Base-by-base conservation (phyloP, 2,888 invertebrate genomes). In the Lapara coniferarum region DNA sequence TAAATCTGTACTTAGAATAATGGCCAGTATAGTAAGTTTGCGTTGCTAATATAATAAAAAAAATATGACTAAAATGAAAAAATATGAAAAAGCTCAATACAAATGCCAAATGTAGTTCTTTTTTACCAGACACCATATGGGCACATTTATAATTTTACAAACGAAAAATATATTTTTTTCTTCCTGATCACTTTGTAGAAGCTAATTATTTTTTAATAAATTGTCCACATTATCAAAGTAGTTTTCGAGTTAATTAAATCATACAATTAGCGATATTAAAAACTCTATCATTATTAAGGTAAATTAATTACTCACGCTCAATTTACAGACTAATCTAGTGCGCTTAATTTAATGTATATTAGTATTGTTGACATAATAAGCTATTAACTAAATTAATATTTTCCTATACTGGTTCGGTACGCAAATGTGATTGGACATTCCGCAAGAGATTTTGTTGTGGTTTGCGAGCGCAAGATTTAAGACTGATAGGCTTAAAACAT, bases 211-310 rank as follows among this genome's bases (percentile, higher is more conserved):
- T 19, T 63, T 46, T 49, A 46, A 63, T 63, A 73, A 75, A 78
- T 70, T 75, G 73, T 72, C 69, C 70, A 69, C 72, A 78, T 71
- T 77, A 74, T 71, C 69, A 68, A 70, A 72, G 68, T 53, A 69
- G 63, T 63, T 46, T 59, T 53, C 13, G 71, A 73, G 73, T 76
- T 82, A 79, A 85, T 84, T 84, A 82, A 81, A 80, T 81, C 79
- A 74, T 69, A 81, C 84, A 84, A 85, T 85, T 85, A 82, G 73
- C 72, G 77, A 78, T 83, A 82, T 82, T 83, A 82, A 81, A 63
- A 79, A 81, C 81, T 77, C 76, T 76, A 78, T 77, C 78, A 78
- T 81, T 82, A 81, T 83, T 69, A 78, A 78, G 70, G 73, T 75
- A 76, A 81, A 81, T 79, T 84, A 83, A 81, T 81, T 80, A 80